Evolutionary conservation across 2,113 vertebrate genomes (phyloP).

Genomic region (Eptesicus fuscus): DNA sequence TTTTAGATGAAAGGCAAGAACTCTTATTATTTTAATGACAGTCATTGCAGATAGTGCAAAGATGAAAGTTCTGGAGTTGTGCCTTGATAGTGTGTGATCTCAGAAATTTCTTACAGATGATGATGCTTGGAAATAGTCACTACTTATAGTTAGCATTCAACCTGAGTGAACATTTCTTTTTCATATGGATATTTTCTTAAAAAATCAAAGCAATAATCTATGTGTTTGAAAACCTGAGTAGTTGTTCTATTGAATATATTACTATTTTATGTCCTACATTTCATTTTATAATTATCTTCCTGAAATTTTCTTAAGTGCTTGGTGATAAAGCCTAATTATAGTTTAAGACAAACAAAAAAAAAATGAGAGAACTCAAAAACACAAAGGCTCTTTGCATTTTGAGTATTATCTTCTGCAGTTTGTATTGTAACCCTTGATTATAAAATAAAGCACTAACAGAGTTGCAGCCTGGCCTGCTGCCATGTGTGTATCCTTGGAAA

Average conservation of each 20-base stretch:
- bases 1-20: conserved; percentile 74
- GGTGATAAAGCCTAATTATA: not conserved
- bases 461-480: not conserved
- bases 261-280: conserved; percentile 59
- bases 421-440: not conserved
- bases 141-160: conserved; percentile 62
- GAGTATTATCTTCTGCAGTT: conserved; percentile 11
- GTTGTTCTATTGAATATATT: conserved; percentile 65
- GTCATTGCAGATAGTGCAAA: conserved; percentile 72
- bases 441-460: not conserved
- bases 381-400: conserved; percentile 29
- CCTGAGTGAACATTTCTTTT: conserved; percentile 64
- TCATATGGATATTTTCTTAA: conserved; percentile 60
- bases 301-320: conserved; percentile 61
- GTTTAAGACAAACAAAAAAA: conserved; percentile 53
- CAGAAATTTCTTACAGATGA: conserved; percentile 63
- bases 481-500: not conserved
- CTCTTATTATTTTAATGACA: conserved; percentile 66
- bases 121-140: conserved; percentile 70
- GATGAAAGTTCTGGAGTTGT: conserved; percentile 81
- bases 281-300: conserved; percentile 50
- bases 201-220: conserved; percentile 81
- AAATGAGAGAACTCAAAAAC: conserved; percentile 42
- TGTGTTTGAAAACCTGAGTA: conserved; percentile 70
- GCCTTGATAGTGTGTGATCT: conserved; percentile 77